Percentiles rank a stretch among this genome's conserved stretches.
Evolutionary conservation across 2,888 invertebrate species (phyloP).

Genomic region (Raillietiella orientalis): DNA sequence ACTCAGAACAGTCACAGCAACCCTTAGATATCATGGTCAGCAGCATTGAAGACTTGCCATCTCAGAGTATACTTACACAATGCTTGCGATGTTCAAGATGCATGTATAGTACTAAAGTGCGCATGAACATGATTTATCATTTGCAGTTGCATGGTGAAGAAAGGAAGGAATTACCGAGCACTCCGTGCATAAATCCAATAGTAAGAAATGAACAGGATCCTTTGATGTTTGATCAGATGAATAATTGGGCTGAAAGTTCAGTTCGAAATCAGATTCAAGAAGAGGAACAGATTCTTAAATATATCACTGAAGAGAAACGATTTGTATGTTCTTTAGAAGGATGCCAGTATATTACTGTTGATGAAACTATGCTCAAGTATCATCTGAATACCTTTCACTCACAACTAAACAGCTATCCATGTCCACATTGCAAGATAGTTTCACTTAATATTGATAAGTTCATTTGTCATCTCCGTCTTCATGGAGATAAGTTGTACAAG

Average conservation of each 20-base stretch:
- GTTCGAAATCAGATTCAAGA: conserved; percentile 8
- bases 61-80: conserved; percentile 7
- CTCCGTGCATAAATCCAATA: conserved; percentile 45
- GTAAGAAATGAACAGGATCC: conserved; percentile 41
- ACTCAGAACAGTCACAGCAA: too few species aligned
- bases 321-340: conserved; percentile 33
- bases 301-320: conserved; percentile 20
- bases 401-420: conserved; percentile 22
- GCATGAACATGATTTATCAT: conserved; percentile 30
- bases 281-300: conserved; percentile 13
- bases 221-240: conserved; percentile 53
- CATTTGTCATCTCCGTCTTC: conserved; percentile 35
- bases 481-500: conserved; percentile 33
- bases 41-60: conserved; percentile 7
- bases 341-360: conserved; percentile 34
- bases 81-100: conserved; percentile 23
- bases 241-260: conserved; percentile 42
- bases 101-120: conserved; percentile 26
- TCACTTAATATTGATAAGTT: conserved; percentile 21
- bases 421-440: conserved; percentile 31
- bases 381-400: conserved; percentile 37
- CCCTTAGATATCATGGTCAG: conserved; percentile 4
- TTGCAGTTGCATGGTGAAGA: conserved; percentile 24
- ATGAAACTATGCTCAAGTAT: conserved; percentile 30
- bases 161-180: conserved; percentile 15